phyloP scores from a whole-genome alignment of 1,140 invertebrate species.

The Drosophila paulistorum region DNA sequence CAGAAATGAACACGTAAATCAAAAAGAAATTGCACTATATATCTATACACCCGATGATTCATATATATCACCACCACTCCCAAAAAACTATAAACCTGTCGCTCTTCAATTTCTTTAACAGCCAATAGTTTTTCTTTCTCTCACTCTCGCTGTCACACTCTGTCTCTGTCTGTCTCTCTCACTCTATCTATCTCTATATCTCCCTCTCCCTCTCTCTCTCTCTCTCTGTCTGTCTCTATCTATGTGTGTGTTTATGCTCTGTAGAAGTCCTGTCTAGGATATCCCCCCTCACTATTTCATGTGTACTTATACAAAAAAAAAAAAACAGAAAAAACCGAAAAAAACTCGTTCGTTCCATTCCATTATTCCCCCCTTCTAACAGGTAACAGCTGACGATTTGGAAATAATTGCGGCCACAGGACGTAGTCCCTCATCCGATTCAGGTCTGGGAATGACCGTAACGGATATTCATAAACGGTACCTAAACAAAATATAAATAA shows the following conservation, averaged over 20 bases:
- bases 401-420: conserved; percentile 81
- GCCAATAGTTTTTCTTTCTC: conserved; percentile 2
- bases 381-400: conserved; percentile 82
- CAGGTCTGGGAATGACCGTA: conserved; percentile 79
- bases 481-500: conserved; percentile 32
- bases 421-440: conserved; percentile 82
- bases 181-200: conserved; percentile 1
- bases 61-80: conserved; percentile 34
- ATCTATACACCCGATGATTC: conserved; percentile 2
- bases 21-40: conserved; percentile 4
- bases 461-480: conserved; percentile 83
- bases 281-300: conserved; percentile 40
- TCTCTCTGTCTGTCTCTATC: conserved; percentile 32
- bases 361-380: conserved; percentile 47
- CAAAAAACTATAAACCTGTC: conserved; percentile 29
- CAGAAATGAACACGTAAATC: background rate
- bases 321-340: conserved; percentile 17
- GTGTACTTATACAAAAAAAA: conserved; percentile 52
- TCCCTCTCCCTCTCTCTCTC: conserved; percentile 16
- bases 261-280: conserved; percentile 10
- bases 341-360: conserved; percentile 57
- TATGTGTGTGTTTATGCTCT: conserved; percentile 36
- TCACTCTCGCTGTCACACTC: conserved; percentile 23
- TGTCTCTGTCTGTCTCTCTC: conserved; percentile 1
- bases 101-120: conserved; percentile 21